Conservation (phyloP, 92 coral and sea anemone genomes). For the Phenganax stokvisi region DNA sequence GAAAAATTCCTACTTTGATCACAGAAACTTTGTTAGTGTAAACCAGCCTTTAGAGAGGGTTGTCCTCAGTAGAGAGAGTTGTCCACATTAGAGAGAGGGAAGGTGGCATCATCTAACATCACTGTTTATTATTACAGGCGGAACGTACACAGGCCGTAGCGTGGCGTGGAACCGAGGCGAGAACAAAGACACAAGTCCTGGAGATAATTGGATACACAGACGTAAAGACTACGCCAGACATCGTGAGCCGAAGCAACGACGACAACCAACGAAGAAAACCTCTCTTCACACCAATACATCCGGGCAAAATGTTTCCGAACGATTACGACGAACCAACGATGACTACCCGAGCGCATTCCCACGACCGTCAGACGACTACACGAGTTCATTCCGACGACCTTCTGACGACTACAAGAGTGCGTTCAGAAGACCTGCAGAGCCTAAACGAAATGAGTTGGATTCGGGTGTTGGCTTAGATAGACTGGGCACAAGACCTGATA, state of each 20-base stretch:
- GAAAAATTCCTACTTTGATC: no score
- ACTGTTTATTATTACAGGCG: constrained; percentile 36
- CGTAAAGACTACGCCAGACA: constrained; percentile 36
- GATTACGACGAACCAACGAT: neutral
- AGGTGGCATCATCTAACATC: neutral
- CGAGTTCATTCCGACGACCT: neutral
- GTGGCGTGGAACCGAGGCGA: constrained; percentile 62
- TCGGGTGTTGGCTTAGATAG: constrained; percentile 25
- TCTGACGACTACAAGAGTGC: neutral
- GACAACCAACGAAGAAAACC: constrained; percentile 1
- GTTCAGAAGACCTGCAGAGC: neutral
- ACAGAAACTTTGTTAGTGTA: no score
- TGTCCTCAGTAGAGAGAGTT: no score
- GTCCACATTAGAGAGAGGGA: neutral
- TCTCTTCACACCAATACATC: constrained; percentile 17
- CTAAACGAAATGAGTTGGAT: neutral
- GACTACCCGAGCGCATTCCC: neutral
- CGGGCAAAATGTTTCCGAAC: neutral
- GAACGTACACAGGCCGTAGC: constrained; percentile 51
- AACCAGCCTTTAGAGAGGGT: no score
- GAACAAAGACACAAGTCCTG: neutral
- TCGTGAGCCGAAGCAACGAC: neutral
- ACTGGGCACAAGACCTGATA: constrained; percentile 21
- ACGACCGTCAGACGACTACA: neutral
- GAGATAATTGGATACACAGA: constrained; percentile 28